Base-by-base conservation (phyloP, 2,888 invertebrate species). In the Stenodera caucasica region DNA sequence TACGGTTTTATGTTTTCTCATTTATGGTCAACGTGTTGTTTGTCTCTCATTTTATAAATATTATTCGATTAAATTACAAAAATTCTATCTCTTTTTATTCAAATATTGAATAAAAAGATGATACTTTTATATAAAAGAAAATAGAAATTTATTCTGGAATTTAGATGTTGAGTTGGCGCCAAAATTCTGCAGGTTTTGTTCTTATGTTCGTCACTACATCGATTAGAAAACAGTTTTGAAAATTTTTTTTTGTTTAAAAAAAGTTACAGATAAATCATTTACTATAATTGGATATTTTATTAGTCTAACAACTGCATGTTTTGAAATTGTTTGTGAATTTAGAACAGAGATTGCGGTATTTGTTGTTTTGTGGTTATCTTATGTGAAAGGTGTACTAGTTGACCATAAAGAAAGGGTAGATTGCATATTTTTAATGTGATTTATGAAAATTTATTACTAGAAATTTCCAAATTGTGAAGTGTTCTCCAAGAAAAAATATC, bases 311-410 rank as follows among this genome's bases (percentile, higher is more conserved):
- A 18, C n/a, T n/a, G n/a, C n/a, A n/a, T 6, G 7, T 40, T 15
- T 2, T 40, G 15, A 18, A 40, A 26, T 26, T 45, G 45, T 45
- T 45, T 12, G 5, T 11, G 23, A 45, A 45, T 45, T 40, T 23
- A 23, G 45, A 45, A 23, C 45, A 45, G 45, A 11, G 23, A 45
- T 45, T 45, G 45, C 12, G 45, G 33, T 33, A 5, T 8, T 40
- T 40, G n/a, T 6, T 15, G 2, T 14, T 21, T 3, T 21, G 9
- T 45, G 45, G 1, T 40, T 21, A 18, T 45, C 4, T 18, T 18
- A 7, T 18, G 45, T 45, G 45, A 45, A 40, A 45, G 45, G 45
- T 45, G 23, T 18, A 45, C 23, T 45, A 45, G 21, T 45, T 45
- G 11, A 18, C 40, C 40, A 40, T 40, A 40, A 15, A 15, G 18